A percentile compares a stretch with the other conserved stretches of the same genome.
Evolutionary conservation across 2,797 vertebrate species (phyloP).

Genomic region (Oryzias dopingdopingensis): DNA sequence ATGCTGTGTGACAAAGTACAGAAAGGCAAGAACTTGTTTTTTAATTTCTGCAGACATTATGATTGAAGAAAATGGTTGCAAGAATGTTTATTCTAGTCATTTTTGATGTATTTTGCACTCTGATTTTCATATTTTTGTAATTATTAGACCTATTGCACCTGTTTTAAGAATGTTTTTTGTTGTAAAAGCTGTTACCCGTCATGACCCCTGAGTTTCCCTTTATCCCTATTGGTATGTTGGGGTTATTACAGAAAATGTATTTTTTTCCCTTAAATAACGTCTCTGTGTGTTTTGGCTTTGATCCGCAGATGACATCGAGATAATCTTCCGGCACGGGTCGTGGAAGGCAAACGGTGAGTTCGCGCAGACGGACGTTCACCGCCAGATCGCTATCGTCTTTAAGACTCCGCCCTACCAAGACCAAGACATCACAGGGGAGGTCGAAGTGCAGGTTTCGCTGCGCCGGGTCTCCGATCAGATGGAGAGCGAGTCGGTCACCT

Average conservation of each 20-base stretch:
- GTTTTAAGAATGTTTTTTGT: too few relatives aligned
- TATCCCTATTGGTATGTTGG: background rate
- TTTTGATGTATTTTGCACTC: too few relatives aligned
- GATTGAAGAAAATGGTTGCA: too few relatives aligned
- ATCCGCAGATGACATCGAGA: constrained; percentile 87
- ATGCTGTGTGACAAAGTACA: constrained; percentile 95
- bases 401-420: constrained; percentile 88
- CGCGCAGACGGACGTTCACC: constrained; percentile 91
- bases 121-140: too few relatives aligned
- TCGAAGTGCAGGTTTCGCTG: constrained; percentile 81
- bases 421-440: constrained; percentile 80
- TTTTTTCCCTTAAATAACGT: background rate
- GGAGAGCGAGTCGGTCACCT: constrained; percentile 84
- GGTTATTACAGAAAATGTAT: too few relatives aligned
- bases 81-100: too few relatives aligned
- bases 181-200: too few relatives aligned
- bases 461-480: constrained; percentile 88
- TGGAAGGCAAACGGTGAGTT: constrained; percentile 92
- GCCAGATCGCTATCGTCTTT: constrained; percentile 93
- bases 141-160: too few relatives aligned
- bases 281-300: background rate
- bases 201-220: too few relatives aligned
- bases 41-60: background rate
- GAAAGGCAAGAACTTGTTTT: constrained; percentile 78
- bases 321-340: constrained; percentile 80